Base-by-base conservation (phyloP, 2,888 invertebrate species). In the Ichneumon xanthorius region DNA sequence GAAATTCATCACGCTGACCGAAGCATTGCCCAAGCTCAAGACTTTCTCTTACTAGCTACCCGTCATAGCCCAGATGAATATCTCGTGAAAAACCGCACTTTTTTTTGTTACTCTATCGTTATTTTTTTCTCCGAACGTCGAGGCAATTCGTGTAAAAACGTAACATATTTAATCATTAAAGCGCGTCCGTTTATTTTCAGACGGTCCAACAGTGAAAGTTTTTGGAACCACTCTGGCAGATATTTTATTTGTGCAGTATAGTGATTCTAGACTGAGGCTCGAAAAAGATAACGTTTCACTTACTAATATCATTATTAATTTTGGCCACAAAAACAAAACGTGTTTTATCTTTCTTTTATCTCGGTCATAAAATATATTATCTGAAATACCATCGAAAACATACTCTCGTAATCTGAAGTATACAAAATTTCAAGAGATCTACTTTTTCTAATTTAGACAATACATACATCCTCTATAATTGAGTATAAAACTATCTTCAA, bases 1-100 rank as follows among this genome's bases (percentile, higher is more conserved):
- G 84, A 86, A 84, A 79, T 82, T 84, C 84, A 84, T 87, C 79
- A 78, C 26, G 63, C 85, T 72, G 83, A 83, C 84, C 78, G 82
- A 81, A 83, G 65, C 50, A 33, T 85, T 86, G 81, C 85, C 75
- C 84, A 85, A 87, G 76, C 72, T 19, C 45, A 50, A 73, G 67
- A 87, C 86, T 87, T 87, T 87, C 86, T 83, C 86, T 73, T 65
- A 72, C 58, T 72, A 72, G 79, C 67, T 61, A 55, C 61, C 37
- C 40, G 63, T 50, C 50, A 26, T 40, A 55, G 65, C n/a, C 37
- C 40, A 48, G 33, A 53, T 67, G 48, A 77, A 77, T 67, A 53
- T 61, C 65, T 3, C 16, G 73, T 55, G 11, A 4, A 45, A 30
- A 30, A 48, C 40, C 53, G 53, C 30, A 45, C 19, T 45, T 55